Percentiles rank a stretch among this genome's conserved stretches.
phyloP scores from a whole-genome alignment of 2,888 invertebrate genomes.

The Cerastis rubricosa region DNA sequence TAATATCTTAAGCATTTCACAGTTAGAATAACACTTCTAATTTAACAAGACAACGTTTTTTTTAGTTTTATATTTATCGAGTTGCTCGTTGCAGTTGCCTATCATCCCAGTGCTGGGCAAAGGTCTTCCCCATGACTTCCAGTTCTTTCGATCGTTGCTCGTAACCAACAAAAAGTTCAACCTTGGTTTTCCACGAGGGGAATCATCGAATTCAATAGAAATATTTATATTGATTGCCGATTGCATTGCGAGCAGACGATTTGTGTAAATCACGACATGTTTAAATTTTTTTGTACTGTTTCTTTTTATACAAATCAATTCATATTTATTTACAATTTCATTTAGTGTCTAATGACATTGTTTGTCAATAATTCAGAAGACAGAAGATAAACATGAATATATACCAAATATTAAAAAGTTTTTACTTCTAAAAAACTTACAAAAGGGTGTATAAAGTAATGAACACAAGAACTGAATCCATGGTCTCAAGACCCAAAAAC shows the following conservation, averaged over 20 bases:
- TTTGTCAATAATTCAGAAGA: not conserved
- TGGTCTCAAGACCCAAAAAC: not conserved
- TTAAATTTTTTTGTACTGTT: conserved; percentile 24
- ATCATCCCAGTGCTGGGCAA: not conserved
- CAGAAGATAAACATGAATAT: not conserved
- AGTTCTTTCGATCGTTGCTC: conserved; percentile 22
- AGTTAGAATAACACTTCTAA: not conserved
- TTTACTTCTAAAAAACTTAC: not conserved
- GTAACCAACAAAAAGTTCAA: conserved; percentile 36
- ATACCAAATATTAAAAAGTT: conserved; percentile 16
- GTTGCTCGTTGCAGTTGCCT: conserved; percentile 3
- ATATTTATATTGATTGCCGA: conserved; percentile 71
- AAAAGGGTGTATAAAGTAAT: not conserved
- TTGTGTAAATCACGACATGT: conserved; percentile 40
- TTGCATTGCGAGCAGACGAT: conserved; percentile 40
- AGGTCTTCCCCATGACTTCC: not conserved
- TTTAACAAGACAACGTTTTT: not conserved
- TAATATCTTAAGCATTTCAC: not conserved
- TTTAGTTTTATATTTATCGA: not conserved
- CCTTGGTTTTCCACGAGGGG: conserved; percentile 56
- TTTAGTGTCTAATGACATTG: conserved; percentile 23
- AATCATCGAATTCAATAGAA: conserved; percentile 68
- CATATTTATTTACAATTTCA: conserved; percentile 20
- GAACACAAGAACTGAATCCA: no score
- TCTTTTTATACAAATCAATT: conserved; percentile 21